A percentile compares a stretch with the other conserved stretches of the same genome.
Conservation (phyloP, 2,113 vertebrate genomes). For the Colossoma macropomum region DNA sequence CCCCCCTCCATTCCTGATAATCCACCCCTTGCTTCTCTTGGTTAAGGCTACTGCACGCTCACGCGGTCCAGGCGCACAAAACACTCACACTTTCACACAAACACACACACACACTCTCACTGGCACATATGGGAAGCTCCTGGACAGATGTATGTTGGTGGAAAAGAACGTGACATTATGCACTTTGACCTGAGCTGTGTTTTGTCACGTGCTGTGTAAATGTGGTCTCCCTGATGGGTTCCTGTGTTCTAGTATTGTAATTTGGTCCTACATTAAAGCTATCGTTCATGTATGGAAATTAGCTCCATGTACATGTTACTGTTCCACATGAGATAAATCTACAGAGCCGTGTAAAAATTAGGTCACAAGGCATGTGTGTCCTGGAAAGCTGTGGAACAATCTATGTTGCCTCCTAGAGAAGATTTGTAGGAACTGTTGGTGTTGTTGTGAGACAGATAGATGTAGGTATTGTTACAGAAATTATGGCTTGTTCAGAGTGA, state of each 20-base stretch:
- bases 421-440: constrained; percentile 31
- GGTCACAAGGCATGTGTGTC: constrained; percentile 60
- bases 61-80: constrained; percentile 35
- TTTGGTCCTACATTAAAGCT: background rate
- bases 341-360: constrained; percentile 60
- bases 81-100: background rate
- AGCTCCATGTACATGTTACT: constrained; percentile 34
- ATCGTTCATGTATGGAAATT: constrained; percentile 30
- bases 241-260: background rate
- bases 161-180: background rate
- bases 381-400: constrained; percentile 56
- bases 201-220: constrained; percentile 1
- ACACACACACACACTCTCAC: constrained; percentile 13
- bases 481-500: background rate
- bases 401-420: constrained; percentile 54
- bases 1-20: constrained; percentile 59
- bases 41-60: constrained; percentile 43
- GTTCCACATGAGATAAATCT: constrained; percentile 31
- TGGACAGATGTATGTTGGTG: constrained; percentile 14
- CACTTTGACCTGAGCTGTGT: background rate
- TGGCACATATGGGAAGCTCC: background rate
- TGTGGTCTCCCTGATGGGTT: background rate
- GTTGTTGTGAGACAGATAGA: background rate
- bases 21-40: constrained; percentile 56
- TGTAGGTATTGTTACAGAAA: background rate